phyloP scores from a whole-genome alignment of 2,888 invertebrate species.

The Alsophila aescularia region DNA sequence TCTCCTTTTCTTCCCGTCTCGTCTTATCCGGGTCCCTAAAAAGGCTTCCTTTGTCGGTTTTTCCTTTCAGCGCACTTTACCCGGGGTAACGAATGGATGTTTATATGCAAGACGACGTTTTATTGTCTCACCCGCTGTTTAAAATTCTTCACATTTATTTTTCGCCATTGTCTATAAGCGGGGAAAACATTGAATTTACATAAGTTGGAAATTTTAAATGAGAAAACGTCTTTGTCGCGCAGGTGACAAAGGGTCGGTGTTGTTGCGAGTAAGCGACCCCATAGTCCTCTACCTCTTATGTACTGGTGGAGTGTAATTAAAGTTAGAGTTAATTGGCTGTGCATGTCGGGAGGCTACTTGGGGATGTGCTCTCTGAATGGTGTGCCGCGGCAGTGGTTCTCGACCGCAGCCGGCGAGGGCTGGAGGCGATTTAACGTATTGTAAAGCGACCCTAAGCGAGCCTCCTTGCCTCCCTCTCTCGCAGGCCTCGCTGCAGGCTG shows the following conservation, averaged over 20 bases:
- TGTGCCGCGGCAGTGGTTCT: slow-evolving; percentile 49
- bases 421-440: slow-evolving; percentile 73
- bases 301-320: slow-evolving; percentile 69
- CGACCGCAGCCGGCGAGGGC: slow-evolving; percentile 64
- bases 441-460: slow-evolving; percentile 61
- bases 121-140: slow-evolving; percentile 42
- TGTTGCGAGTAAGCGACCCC: slow-evolving; percentile 45
- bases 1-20: slow-evolving; percentile 74
- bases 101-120: slow-evolving; percentile 54
- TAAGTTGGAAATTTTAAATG: slow-evolving; percentile 37
- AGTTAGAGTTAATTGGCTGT: slow-evolving; percentile 69
- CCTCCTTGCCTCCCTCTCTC: slow-evolving; percentile 49
- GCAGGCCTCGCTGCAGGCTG: neutral
- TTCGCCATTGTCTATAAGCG: slow-evolving; percentile 32
- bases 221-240: slow-evolving; percentile 35
- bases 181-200: slow-evolving; percentile 39
- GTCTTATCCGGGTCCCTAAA: slow-evolving; percentile 68
- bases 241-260: slow-evolving; percentile 42
- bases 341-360: slow-evolving; percentile 56
- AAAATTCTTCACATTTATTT: slow-evolving; percentile 43
- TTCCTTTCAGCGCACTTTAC: slow-evolving; percentile 65
- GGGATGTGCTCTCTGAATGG: slow-evolving; percentile 45
- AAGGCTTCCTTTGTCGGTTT: slow-evolving; percentile 68
- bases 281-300: slow-evolving; percentile 55
- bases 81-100: slow-evolving; percentile 60